Base-by-base conservation (phyloP, 1,140 invertebrate species). In the Eumeta japonica region DNA sequence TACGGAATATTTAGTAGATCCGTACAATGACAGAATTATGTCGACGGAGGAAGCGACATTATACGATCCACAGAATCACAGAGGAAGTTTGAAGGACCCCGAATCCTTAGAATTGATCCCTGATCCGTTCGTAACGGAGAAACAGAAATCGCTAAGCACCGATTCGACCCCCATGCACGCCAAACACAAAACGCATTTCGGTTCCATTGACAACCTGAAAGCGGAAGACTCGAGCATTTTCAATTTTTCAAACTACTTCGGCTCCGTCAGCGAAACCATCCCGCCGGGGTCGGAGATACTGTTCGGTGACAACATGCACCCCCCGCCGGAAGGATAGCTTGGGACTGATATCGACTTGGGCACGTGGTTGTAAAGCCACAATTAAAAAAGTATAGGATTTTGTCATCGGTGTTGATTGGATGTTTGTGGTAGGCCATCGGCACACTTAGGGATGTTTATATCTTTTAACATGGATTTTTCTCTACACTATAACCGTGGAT, bases 261-360 rank as follows among this genome's bases (percentile, higher is more conserved):
- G 72, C 30, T 65, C 70, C 0, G 72, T 75, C 35, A 68, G 74
- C 12, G 70, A 67, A 16, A 65, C 55, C 14, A 55, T 77, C 35
- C 76, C 74, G 14, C 77, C 77, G 0, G 80, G 80, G 9, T 81
- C 81, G 0, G 82, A 83, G 39, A 76, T 79, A 35, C 55, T 82
- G 3, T 83, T 79, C 45, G 79, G 71, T 12, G 38, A 75, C 27
- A 52, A 50, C 0, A 24, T 71, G 9, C 55, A 68, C 53, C 55
- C 65, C 3, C 52, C 61, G 1, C 62, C 67, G 15, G 65, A 74
- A 10, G 70, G 67, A 64, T 74, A 74, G 64, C 65, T 46, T 16
- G 32, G 47, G 1, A 58, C 39, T 4, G 50, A 62, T 34, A 16
- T 10, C 4, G 28, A 30, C 13, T 14, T 50, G 1, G 65, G 63